Conservation (phyloP, 2,797 vertebrate species). For the Apodemus agrarius region DNA sequence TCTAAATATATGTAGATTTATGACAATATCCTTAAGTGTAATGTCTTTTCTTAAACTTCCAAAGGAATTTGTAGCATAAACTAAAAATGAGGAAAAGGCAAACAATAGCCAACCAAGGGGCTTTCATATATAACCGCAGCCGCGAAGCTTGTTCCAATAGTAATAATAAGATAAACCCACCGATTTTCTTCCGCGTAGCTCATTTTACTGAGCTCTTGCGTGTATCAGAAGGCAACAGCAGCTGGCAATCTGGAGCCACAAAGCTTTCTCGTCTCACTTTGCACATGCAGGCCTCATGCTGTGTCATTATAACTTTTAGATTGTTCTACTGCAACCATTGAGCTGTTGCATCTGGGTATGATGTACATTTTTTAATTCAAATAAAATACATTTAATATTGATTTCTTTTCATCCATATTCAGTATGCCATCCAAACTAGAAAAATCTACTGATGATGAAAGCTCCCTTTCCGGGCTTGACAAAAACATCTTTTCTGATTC, state of each 20-base stretch:
- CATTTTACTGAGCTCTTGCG: constrained; percentile 69
- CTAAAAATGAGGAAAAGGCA: constrained; percentile 68
- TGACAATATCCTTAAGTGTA: constrained; percentile 68
- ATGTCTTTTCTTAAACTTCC: constrained; percentile 57
- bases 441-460: constrained; percentile 68
- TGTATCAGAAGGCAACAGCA: constrained; percentile 78
- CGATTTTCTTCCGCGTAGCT: constrained; percentile 68
- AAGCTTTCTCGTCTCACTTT: constrained; percentile 75
- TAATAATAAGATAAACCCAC: constrained; percentile 71
- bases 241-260: constrained; percentile 76
- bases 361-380: constrained; percentile 80
- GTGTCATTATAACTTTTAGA: constrained; percentile 82
- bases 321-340: constrained; percentile 73
- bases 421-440: constrained; percentile 55
- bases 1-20: constrained; percentile 79
- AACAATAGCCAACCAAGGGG: constrained; percentile 45
- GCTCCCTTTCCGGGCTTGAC: constrained; percentile 41
- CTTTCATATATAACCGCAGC: constrained; percentile 44
- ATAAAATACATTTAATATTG: constrained; percentile 78
- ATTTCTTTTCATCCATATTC: constrained; percentile 73
- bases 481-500: constrained; percentile 39
- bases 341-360: constrained; percentile 69
- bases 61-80: constrained; percentile 60
- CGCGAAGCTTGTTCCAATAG: constrained; percentile 63
- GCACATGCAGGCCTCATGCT: constrained; percentile 76